Evolutionary conservation across 2,113 vertebrate species (phyloP).

Genomic region (Pica pica): DNA sequence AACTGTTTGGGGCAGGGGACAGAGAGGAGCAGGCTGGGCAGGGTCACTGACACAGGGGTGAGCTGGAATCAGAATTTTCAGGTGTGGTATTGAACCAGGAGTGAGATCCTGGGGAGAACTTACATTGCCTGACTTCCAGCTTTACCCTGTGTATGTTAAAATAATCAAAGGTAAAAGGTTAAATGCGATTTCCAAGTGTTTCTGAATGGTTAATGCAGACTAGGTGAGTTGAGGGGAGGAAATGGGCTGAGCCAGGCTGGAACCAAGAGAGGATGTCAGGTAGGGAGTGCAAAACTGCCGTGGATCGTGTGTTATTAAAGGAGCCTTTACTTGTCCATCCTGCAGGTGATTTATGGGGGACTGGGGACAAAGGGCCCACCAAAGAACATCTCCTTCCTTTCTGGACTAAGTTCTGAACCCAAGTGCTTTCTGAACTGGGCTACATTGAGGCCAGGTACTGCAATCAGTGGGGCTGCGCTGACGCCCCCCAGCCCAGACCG

Average conservation of each 20-base stretch:
- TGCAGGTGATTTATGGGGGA: neutral
- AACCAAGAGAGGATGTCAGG: neutral
- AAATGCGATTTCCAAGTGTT: neutral
- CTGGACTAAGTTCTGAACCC: neutral
- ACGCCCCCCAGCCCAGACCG: neutral
- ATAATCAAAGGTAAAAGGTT: neutral
- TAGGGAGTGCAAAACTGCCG: neutral
- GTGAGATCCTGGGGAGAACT: neutral
- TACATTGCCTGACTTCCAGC: neutral
- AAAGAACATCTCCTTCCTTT: neutral
- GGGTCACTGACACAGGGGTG: neutral
- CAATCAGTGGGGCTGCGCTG: fast-evolving
- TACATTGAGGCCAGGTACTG: neutral
- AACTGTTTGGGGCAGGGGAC: neutral
- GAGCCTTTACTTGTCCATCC: neutral
- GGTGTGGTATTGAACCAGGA: neutral
- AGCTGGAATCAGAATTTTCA: neutral
- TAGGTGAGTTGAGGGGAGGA: neutral
- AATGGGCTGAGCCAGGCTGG: neutral
- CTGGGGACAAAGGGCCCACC: neutral
- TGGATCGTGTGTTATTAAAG: neutral
- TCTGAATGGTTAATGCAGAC: neutral
- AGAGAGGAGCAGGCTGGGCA: neutral
- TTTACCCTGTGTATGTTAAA: neutral
- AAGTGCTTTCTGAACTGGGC: neutral